A percentile compares a stretch with the other conserved stretches of the same genome.
These are phyloP conservation scores for Baccha elongata DNA, from an alignment of 2,888 invertebrate genomes.

Conservation along the genomic window DNA sequence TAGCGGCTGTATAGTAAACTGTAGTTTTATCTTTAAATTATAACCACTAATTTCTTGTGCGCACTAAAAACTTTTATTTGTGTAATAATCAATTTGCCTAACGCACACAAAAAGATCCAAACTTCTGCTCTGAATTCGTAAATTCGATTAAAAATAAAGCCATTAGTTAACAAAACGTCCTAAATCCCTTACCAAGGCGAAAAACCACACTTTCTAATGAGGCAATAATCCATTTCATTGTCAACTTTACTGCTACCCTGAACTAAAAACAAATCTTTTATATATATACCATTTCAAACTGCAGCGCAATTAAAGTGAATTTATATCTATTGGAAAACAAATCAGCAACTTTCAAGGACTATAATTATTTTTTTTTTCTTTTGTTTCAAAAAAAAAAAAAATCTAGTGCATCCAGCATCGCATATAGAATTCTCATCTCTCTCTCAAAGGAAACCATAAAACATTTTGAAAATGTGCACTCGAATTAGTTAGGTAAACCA, in stretches of 20 bases:
- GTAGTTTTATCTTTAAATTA: too few relatives aligned
- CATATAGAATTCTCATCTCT: slow-evolving; percentile 1
- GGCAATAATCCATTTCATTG: slow-evolving; percentile 50
- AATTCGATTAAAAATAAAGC: too few relatives aligned
- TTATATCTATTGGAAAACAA: slow-evolving; percentile 6
- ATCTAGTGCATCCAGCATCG: neutral
- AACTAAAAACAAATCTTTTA: slow-evolving; percentile 2
- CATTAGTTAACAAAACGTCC: too few relatives aligned
- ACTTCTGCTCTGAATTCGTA: too few relatives aligned
- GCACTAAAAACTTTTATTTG: too few relatives aligned
- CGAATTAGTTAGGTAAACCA: slow-evolving; percentile 32
- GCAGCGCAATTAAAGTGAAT: slow-evolving; percentile 66
- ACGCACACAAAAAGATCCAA: too few relatives aligned
- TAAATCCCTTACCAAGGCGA: too few relatives aligned
- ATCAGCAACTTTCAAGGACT: slow-evolving; percentile 48
- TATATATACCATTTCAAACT: slow-evolving; percentile 30
- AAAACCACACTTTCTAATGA: slow-evolving; percentile 57
- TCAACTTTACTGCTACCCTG: slow-evolving; percentile 28
- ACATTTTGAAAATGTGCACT: slow-evolving; percentile 38
- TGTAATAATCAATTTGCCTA: too few relatives aligned
- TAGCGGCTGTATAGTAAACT: too few relatives aligned
- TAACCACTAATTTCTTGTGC: too few relatives aligned
- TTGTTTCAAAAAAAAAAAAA: neutral
- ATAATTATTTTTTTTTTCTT: neutral
- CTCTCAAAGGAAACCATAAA: slow-evolving; percentile 57